Evolutionary conservation across 2,797 vertebrate genomes (phyloP).

Genomic region (Lithobates pipiens): DNA sequence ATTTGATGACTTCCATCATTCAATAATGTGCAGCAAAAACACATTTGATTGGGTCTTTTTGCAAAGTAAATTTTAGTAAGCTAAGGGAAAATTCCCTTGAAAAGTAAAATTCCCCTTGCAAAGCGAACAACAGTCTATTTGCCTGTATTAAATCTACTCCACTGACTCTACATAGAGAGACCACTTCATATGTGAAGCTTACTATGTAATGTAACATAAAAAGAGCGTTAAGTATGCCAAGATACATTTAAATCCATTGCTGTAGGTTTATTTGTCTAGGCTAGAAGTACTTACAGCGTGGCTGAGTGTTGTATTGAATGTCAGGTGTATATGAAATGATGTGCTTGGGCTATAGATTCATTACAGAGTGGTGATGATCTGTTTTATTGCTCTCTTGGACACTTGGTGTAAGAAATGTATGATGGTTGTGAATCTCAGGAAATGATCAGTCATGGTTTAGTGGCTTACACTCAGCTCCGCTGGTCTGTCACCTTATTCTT

Average conservation of each 20-base stretch:
- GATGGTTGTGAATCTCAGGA: conserved; percentile 43
- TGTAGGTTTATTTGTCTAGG: conserved; percentile 5
- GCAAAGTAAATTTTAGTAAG: too few relatives aligned
- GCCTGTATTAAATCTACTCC: too few relatives aligned
- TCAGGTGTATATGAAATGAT: not conserved
- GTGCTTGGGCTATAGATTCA: conserved; percentile 12
- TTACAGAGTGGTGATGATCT: conserved; percentile 22
- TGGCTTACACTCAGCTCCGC: conserved; percentile 35
- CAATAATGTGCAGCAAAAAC: too few relatives aligned
- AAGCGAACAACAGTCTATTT: too few relatives aligned
- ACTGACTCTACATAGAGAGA: not conserved
- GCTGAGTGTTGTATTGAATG: not conserved
- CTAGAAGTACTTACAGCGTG: not conserved
- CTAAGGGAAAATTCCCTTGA: too few relatives aligned
- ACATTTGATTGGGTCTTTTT: too few relatives aligned
- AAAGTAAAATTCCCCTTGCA: too few relatives aligned
- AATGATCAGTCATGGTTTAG: conserved; percentile 57
- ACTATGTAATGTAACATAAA: not conserved
- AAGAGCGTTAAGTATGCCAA: not conserved
- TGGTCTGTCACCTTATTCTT: conserved; percentile 54
- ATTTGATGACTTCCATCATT: too few relatives aligned
- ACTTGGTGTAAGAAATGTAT: conserved; percentile 1
- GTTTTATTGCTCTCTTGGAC: conserved; percentile 17
- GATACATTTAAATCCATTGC: not conserved
- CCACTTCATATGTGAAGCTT: not conserved